Evolutionary conservation across 2,113 vertebrate species (phyloP).

Genomic region (Thomomys bottae): DNA sequence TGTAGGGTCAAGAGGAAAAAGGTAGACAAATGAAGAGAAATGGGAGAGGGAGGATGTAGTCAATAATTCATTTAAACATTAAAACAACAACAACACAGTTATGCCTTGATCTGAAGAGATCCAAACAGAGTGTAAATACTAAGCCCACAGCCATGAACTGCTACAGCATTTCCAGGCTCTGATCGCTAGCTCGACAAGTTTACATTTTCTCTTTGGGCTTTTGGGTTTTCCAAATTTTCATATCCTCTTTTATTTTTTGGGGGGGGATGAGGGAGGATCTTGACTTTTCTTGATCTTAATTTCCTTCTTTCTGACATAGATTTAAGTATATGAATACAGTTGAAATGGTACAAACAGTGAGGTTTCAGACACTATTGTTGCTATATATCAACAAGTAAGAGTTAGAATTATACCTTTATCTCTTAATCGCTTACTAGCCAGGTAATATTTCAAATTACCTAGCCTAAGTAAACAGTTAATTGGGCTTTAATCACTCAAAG

Average conservation of each 20-base stretch:
- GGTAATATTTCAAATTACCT: not conserved
- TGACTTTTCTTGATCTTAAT: not conserved
- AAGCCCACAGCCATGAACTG: not conserved
- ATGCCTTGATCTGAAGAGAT: not conserved
- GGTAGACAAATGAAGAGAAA: too few relatives aligned
- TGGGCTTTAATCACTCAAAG: not conserved
- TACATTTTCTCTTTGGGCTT: not conserved
- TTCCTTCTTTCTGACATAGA: conserved; percentile 38
- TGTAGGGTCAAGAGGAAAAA: too few relatives aligned
- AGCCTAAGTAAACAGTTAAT: not conserved
- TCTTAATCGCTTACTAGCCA: not conserved
- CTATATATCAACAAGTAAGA: not conserved
- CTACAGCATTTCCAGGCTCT: not conserved
- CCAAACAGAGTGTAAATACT: not conserved
- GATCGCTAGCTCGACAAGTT: not conserved
- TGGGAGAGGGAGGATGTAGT: too few relatives aligned
- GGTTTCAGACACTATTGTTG: not conserved
- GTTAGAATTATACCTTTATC: not conserved
- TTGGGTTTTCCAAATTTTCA: not conserved
- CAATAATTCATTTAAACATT: too few relatives aligned
- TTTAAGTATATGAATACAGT: not conserved
- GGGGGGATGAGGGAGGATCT: too few relatives aligned
- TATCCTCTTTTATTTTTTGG: too few relatives aligned
- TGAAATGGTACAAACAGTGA: not conserved
- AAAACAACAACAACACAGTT: too few relatives aligned